A percentile compares a stretch with the other conserved stretches of the same genome.
Conservation (phyloP, 2,888 invertebrate genomes). For the Carabus problematicus region DNA sequence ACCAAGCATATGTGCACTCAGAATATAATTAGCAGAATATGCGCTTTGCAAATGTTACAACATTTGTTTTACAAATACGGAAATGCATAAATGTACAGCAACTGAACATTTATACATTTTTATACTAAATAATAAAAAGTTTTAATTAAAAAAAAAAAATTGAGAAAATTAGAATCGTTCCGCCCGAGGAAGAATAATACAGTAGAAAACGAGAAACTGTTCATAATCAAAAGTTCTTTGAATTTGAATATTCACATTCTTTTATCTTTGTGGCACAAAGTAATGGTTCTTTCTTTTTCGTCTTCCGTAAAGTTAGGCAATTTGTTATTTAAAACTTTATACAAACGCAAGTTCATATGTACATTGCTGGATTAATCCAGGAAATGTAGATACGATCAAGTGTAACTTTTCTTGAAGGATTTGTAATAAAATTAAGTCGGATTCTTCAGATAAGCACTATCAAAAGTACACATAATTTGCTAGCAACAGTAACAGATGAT, state of each 20-base stretch:
- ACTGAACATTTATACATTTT: too few species aligned
- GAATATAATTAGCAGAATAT: too few species aligned
- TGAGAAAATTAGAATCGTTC: not conserved
- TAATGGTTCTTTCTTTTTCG: too few species aligned
- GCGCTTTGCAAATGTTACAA: too few species aligned
- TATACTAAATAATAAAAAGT: not conserved
- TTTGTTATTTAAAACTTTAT: constrained; percentile 14
- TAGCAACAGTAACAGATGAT: too few species aligned
- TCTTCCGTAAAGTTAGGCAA: constrained; percentile 8
- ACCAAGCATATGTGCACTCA: too few species aligned
- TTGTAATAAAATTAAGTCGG: not conserved
- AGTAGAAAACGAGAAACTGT: constrained; percentile 9
- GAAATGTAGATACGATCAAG: not conserved
- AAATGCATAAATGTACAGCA: too few species aligned
- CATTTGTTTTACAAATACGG: too few species aligned
- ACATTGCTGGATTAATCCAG: not conserved
- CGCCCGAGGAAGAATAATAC: not conserved
- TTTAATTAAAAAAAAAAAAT: constrained; percentile 3
- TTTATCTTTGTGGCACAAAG: constrained; percentile 3
- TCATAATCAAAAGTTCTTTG: constrained; percentile 21
- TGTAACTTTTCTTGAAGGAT: not conserved
- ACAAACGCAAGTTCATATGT: not conserved
- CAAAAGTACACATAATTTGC: too few species aligned
- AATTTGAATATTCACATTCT: constrained; percentile 11
- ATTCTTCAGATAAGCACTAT: too few species aligned